Percentiles rank a stretch among this genome's conserved stretches.
Conservation (phyloP, 2,797 vertebrate species). For the Macropus fuliginosus region DNA sequence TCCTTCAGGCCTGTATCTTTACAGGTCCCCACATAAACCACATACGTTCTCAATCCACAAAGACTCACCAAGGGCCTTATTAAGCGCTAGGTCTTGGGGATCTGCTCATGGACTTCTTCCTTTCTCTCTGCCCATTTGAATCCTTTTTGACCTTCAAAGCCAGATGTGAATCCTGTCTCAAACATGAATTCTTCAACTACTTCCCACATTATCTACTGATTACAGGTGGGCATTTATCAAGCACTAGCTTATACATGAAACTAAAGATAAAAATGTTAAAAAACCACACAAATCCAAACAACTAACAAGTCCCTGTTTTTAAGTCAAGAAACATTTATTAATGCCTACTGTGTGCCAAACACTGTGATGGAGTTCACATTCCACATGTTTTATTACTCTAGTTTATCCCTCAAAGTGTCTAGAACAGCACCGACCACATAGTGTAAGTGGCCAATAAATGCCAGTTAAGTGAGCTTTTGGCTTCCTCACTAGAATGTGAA, state of each 20-base stretch:
- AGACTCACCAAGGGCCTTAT: too few species aligned
- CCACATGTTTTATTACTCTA: not conserved
- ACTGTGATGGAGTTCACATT: not conserved
- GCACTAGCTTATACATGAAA: not conserved
- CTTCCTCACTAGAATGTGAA: not conserved
- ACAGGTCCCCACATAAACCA: not conserved
- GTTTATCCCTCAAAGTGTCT: not conserved
- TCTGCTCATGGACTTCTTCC: not conserved
- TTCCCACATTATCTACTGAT: not conserved
- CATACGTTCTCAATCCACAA: not conserved
- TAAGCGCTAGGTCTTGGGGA: not conserved
- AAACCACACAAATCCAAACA: not conserved
- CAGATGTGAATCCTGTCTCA: not conserved
- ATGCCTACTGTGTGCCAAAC: not conserved
- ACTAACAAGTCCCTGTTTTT: not conserved
- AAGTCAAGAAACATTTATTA: not conserved
- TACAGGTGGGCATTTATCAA: not conserved
- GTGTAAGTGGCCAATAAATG: constrained; percentile 21
- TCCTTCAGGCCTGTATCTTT: not conserved
- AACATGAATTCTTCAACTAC: not conserved
- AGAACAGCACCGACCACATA: constrained; percentile 28
- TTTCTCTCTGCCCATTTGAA: not conserved
- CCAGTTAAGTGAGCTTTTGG: not conserved
- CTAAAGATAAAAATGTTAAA: not conserved
- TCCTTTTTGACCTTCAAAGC: not conserved